Base-by-base conservation (phyloP, 1,140 invertebrate species). In the Scaptomyza graminum region DNA sequence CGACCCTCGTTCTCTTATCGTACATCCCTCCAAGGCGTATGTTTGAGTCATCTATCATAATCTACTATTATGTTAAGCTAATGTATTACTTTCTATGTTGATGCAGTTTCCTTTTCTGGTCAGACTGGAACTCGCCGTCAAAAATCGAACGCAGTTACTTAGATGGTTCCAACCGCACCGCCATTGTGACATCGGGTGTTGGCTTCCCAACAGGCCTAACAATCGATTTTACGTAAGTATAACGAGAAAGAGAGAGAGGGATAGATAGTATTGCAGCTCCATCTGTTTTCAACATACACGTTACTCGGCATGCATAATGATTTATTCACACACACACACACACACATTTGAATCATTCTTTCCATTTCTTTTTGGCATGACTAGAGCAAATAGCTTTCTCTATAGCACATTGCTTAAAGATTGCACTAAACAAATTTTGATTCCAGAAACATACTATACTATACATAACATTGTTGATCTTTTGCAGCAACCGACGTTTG, bases 161-260 rank as follows among this genome's bases (percentile, higher is more conserved):
- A 80, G 98, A 99, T 92, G 98, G 98, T 0, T 94, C 94, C 0
- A 93, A 94, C 63, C 93, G 97, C 31, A 94, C 93, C 57, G 92
- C 94, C 0, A 95, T 99, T 41, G 93, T 99, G 0, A 94, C 94
- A 7, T 94, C 94, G 3, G 95, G 97, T 76, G 91, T 99, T 2
- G 95, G 95, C 13, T 98, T 98, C 93, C 98, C 98, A 0, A 98
- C 98, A 87, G 98, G 97, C 0, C 93, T 99, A 3, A 95, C 96
- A 0, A 94, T 99, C 15, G 98, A 99, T 92, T 97, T 95, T 77
- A 93, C 94, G 44, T 95, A 94, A 46, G 94, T 22, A 28, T 6
- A 0, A 5, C 5, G 5, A 7, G 5, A 28, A 5, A 28, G 0
- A 7, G 3, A 28, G 28, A 8, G 31, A 34, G 8, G 2, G 1